A percentile compares a stretch with the other conserved stretches of the same genome.
These are phyloP conservation scores for Gyrodactylus salaris DNA, from an alignment of 1,140 invertebrate genomes.

Conservation along the genomic window DNA sequence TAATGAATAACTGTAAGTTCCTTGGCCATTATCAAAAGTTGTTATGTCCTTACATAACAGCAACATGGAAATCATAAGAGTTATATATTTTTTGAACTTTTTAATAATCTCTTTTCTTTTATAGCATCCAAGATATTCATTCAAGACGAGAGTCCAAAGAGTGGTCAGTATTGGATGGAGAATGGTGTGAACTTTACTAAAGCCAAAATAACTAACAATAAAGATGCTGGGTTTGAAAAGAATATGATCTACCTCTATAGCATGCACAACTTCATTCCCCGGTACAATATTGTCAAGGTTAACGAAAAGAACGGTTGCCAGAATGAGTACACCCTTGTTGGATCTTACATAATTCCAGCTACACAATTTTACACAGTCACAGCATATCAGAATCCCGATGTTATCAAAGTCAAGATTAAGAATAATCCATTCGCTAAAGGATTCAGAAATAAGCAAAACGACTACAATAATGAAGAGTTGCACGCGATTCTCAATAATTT, in stretches of 20 bases:
- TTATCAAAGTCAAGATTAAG: constrained; percentile 30
- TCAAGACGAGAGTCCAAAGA: neutral
- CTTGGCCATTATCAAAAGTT: too few relatives aligned
- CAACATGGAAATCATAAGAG: too few relatives aligned
- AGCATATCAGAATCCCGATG: neutral
- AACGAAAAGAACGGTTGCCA: neutral
- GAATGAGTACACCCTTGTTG: neutral
- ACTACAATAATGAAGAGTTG: neutral
- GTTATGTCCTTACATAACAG: too few relatives aligned
- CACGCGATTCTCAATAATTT: neutral
- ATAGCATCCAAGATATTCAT: neutral
- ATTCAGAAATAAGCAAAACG: constrained; percentile 43
- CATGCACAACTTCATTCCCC: neutral
- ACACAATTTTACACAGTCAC: neutral
- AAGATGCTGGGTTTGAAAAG: neutral
- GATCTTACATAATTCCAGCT: neutral
- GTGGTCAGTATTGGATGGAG: neutral
- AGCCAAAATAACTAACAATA: neutral
- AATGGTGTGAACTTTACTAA: neutral
- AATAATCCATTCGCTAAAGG: constrained; percentile 91
- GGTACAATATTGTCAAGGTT: neutral
- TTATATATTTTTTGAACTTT: too few relatives aligned
- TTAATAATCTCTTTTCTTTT: neutral
- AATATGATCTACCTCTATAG: neutral
- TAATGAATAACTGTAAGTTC: neutral